These are phyloP conservation scores for Gymnosoma rotundatum DNA, from an alignment of 2,888 invertebrate genomes.

Conservation along the genomic window DNA sequence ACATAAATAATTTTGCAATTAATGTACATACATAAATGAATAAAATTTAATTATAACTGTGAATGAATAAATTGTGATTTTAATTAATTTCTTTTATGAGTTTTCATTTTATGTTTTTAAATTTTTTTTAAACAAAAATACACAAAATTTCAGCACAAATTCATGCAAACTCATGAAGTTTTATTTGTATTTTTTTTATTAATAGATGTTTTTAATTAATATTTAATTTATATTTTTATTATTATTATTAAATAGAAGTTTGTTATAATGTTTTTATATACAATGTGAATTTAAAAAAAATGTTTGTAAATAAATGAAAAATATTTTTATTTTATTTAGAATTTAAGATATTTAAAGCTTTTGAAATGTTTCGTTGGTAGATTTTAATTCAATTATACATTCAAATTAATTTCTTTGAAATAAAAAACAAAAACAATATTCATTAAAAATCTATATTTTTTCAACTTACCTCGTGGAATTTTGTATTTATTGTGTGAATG, in stretches of 20 bases:
- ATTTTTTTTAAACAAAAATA: not conserved
- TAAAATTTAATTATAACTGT: slow-evolving; percentile 2
- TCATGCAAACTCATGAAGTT: too few species aligned
- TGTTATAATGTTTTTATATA: not conserved
- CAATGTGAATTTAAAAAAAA: not conserved
- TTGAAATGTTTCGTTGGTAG: slow-evolving; percentile 39
- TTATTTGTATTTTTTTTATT: too few species aligned
- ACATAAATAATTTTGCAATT: slow-evolving; percentile 28
- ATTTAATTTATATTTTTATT: too few species aligned
- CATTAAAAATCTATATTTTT: too few species aligned
- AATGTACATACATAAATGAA: slow-evolving; percentile 20
- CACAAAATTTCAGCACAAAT: too few species aligned
- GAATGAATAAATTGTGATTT: slow-evolving; percentile 18
- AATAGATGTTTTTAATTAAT: too few species aligned
- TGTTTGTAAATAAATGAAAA: not conserved
- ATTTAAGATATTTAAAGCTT: slow-evolving; percentile 33
- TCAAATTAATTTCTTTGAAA: not conserved
- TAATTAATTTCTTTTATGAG: not conserved
- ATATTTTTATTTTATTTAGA: not conserved
- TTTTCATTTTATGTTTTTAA: not conserved
- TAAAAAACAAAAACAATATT: not conserved
- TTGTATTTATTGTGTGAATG: too few species aligned
- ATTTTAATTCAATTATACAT: slow-evolving; percentile 14
- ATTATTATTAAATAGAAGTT: too few species aligned
- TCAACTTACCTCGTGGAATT: too few species aligned